A percentile compares a stretch with the other conserved stretches of the same genome.
These are phyloP conservation scores for Hipparchia sbordonii DNA, from an alignment of 2,888 invertebrate species.

Conservation along the genomic window DNA sequence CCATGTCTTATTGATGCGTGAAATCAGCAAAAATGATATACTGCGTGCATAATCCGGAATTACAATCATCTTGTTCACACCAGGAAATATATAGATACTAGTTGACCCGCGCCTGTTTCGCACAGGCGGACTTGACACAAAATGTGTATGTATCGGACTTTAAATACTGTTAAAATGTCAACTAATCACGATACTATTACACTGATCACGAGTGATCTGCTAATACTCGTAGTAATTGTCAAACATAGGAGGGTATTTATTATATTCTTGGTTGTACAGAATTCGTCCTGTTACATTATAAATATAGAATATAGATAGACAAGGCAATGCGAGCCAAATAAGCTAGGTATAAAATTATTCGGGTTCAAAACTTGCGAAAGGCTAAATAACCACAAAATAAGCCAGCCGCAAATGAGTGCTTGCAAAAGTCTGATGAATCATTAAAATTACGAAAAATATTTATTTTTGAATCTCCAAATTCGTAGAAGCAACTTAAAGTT, in stretches of 20 bases:
- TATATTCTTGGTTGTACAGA: too few species aligned
- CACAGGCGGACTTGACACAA: too few species aligned
- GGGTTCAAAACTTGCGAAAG: neutral
- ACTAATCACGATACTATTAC: too few species aligned
- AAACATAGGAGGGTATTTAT: too few species aligned
- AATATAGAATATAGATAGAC: too few species aligned
- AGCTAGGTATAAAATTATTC: neutral
- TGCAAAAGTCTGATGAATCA: neutral
- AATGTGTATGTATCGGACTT: too few species aligned
- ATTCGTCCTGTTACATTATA: too few species aligned
- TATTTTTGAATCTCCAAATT: neutral
- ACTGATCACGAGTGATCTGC: too few species aligned
- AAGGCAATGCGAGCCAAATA: neutral
- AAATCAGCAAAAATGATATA: constrained; percentile 57
- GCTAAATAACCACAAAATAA: constrained; percentile 4
- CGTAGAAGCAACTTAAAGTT: neutral
- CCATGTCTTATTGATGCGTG: constrained; percentile 58
- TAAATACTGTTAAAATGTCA: too few species aligned
- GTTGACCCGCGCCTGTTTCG: too few species aligned
- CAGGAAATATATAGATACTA: constrained; percentile 16
- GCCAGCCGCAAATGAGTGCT: neutral
- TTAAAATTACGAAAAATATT: neutral
- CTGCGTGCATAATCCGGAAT: constrained; percentile 45
- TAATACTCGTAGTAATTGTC: too few species aligned
- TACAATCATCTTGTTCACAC: constrained; percentile 26